Base-by-base conservation (phyloP, 2,113 vertebrate species). In the Ageneiosus marmoratus region DNA sequence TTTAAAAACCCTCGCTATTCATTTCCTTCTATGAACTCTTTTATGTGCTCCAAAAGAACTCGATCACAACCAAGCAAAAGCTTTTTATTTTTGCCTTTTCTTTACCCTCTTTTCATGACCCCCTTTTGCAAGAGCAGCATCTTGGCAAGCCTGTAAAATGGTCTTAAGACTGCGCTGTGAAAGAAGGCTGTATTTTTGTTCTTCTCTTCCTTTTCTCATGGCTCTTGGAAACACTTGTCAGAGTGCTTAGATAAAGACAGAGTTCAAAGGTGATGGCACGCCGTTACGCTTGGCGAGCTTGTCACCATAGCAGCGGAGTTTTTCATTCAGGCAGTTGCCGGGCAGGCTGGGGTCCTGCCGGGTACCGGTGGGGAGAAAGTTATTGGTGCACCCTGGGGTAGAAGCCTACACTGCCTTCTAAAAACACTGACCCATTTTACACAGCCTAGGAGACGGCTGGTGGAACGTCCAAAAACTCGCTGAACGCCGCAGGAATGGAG, bases 301-400 rank as follows among this genome's bases (percentile, higher is more conserved):
- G 91, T 94, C 92, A 87, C 90, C 92, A 93, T 93, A 91, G 91
- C 82, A 91, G 89, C 91, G 2, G 69, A 79, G 70, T 89, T 92
- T 94, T 92, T 94, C 87, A 91, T 92, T 91, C 93, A 86, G 92
- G 92, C 93, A 87, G 91, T 89, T 90, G 88, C 88, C 88, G 79
- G 86, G 90, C 86, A 88, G 82, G 88, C 88, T 69, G 72, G 88
- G 92, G 92, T 94, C 92, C 94, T 93, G 92, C 92, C 80, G 91
- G 77, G 92, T 89, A 87, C 91, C 90, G 87, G 72, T 82, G 89
- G 91, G 90, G 88, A 91, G 90, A 85, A 81, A 89, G 91, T 90
- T 91, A 88, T 89, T 91, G 90, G 90, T 82, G 88, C 91, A 87
- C 91, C 75, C 86, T 88, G 27, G 91, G 92, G 87, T 87, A 88